Evolutionary conservation across 2,113 vertebrate genomes (phyloP), one percentile per base, ranked within the genome.

Genomic region (Zosterops pallidus): DNA sequence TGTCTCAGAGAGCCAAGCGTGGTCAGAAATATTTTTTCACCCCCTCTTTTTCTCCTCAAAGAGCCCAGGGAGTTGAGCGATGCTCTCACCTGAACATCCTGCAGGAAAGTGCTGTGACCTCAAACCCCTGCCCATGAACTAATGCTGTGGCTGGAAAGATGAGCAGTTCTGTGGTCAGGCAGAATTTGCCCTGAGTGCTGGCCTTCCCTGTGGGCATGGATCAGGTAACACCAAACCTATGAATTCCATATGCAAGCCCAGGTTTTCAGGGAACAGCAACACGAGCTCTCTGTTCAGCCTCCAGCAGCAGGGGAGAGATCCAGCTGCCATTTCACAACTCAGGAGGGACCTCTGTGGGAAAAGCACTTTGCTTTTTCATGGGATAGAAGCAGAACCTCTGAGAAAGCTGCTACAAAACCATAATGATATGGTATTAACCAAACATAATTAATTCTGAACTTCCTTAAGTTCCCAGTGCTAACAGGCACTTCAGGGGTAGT

Each of bases 311-410:
- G 64, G 67, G 56, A 92, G 31, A 78, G 62, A 86, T 52, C 60
- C 26, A 77, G 37, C 71, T 83, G 37, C 80, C 89, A 72, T 87
- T 68, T 39, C 55, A 63, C 60, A 78, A 35, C 83, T 85, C 47
- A 88, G 84, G 92, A 62, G 93, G 83, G 95, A 95, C 63, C 85
- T 87, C 88, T 90, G 88, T 17, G 49, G 90, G 87, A 94, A 96
- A 65, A 1, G 0, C 25, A 16, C 60, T 94, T 84, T 49, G 52
- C n/a, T 64, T 63, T 80, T 85, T 35, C 60, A 19, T 9, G 68
- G 77, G 92, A 46, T 72, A 70, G 87, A 94, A 68, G 37, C 57
- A 76, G 63, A 92, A 81, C 92, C 88, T 95, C 86, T 57, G 67
- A 95, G 77, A 92, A 55, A 83, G 53, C 41, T 77, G 80, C 76